Percentiles rank a stretch among this genome's conserved stretches.
phyloP scores from a whole-genome alignment of 30 jellyfish, hydroid and myxozoan genomes.

The Nemopilema nomurai region DNA sequence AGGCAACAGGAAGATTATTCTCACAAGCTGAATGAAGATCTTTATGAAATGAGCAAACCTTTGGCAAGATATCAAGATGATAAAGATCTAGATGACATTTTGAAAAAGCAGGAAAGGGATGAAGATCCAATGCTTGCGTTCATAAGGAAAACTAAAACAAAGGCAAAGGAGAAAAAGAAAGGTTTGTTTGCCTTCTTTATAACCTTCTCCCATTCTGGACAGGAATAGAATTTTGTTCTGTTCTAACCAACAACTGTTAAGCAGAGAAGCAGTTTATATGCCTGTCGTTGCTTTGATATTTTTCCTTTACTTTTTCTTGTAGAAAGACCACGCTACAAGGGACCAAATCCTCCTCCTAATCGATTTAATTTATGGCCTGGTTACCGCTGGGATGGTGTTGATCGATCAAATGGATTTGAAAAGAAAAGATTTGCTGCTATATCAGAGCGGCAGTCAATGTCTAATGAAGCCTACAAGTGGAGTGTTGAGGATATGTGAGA shows the following conservation, averaged over 20 bases:
- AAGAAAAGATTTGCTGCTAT: constrained; percentile 83
- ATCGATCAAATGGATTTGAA: constrained; percentile 99
- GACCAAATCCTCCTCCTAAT: constrained; percentile 96
- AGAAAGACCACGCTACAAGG: constrained; percentile 87
- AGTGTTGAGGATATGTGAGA: constrained; percentile 97
- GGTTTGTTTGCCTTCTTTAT: neutral
- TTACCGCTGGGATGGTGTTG: constrained; percentile 99
- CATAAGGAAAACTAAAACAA: constrained; percentile 55
- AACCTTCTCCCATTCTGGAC: neutral
- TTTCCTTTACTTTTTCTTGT: neutral
- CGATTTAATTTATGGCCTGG: constrained; percentile 98
- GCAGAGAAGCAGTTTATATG: no score
- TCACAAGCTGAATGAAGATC: constrained; percentile 63
- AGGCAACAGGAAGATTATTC: constrained; percentile 71
- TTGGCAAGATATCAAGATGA: constrained; percentile 96
- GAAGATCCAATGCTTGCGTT: constrained; percentile 97
- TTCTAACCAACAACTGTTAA: no score
- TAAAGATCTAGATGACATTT: constrained; percentile 76
- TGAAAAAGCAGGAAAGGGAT: constrained; percentile 75
- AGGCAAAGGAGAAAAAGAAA: constrained; percentile 57
- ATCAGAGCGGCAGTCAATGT: constrained; percentile 78
- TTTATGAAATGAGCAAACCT: constrained; percentile 92
- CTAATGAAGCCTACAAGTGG: constrained; percentile 91
- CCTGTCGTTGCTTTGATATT: neutral
- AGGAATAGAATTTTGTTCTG: no score